Base-by-base conservation (phyloP, 2,888 invertebrate genomes). In the Philonicus albiceps region DNA sequence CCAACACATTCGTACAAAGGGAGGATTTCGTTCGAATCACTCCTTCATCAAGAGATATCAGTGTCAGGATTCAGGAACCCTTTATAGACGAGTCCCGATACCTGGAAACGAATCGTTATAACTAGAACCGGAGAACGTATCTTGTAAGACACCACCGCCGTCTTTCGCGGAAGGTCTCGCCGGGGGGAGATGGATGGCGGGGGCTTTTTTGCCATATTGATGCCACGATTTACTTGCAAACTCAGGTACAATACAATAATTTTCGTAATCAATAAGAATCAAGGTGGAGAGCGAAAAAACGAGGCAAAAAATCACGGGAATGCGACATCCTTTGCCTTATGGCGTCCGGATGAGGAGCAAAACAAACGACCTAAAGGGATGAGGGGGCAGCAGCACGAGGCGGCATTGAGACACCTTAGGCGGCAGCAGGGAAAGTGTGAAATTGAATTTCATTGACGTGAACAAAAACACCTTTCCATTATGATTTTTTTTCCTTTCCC, bases 191-290 rank as follows among this genome's bases (percentile, higher is more conserved):
- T 83, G 27, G 19, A 34, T 19, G 34, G 13, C 16, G 37, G 81
- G 84, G 19, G 13, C 49, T 49, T n/a, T 19, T 73, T 37, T 73
- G 84, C 34, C 84, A 73, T 43, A 73, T 78, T 86, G 86, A 86
- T 86, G 64, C 75, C 53, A 72, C 86, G 78, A 86, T 86, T 86
- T 78, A 78, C 78, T 78, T 86, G 86, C 78, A 78, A 86, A 86
- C 55, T 86, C 86, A 86, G 86, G 86, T 86, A 86, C 78, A 86
- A 86, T 76, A 64, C 64, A 55, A 86, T 86, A 86, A 86, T 86
- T 86, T 78, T 86, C 43, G 84, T 84, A 84, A 84, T 84, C 84
- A 84, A 84, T 84, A 84, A 84, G 84, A 73, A 43, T 73, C 84
- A 84, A 22, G 31, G 73, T 30, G n/a, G 73, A 27, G 73, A 13